Percentiles rank a stretch among this genome's conserved stretches.
Conservation (phyloP, 2,888 invertebrate genomes). For the Incurvaria masculella region DNA sequence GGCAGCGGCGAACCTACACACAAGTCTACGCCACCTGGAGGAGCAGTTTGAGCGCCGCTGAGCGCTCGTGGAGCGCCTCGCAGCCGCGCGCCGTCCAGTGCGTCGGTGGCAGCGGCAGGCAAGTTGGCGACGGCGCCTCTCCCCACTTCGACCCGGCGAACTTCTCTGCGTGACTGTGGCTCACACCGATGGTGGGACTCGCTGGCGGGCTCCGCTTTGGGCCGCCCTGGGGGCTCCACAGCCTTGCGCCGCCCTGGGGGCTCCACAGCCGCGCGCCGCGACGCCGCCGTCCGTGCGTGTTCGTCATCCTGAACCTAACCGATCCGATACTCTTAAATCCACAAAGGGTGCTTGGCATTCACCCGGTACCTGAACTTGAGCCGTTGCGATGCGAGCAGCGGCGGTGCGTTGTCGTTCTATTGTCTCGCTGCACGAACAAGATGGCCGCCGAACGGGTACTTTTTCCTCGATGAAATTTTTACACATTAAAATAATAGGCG, state of each 20-base stretch:
- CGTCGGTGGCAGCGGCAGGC: conserved; percentile 75
- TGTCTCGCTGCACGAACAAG: neutral
- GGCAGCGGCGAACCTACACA: too few relatives aligned
- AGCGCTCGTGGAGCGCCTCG: conserved; percentile 41
- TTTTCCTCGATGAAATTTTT: neutral
- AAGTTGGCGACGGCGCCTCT: conserved; percentile 74
- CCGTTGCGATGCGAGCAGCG: neutral
- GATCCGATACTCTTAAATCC: neutral
- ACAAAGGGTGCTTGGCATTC: too few relatives aligned
- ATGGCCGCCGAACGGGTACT: neutral
- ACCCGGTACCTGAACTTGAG: neutral
- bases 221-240: neutral
- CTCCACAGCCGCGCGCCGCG: neutral
- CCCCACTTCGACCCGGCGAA: conserved; percentile 79
- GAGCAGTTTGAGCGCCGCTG: conserved; percentile 61
- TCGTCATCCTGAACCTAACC: neutral
- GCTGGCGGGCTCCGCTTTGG: neutral
- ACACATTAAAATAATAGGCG: neutral
- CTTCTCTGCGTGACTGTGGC: neutral
- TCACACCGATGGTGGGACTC: too few relatives aligned
- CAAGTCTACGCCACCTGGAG: conserved; percentile 55
- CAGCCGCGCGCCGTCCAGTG: conserved; percentile 62
- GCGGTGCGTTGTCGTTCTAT: neutral
- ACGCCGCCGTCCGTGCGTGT: neutral
- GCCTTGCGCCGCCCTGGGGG: neutral